phyloP scores from a whole-genome alignment of 2,888 invertebrate species.

The Tethea ocularis region DNA sequence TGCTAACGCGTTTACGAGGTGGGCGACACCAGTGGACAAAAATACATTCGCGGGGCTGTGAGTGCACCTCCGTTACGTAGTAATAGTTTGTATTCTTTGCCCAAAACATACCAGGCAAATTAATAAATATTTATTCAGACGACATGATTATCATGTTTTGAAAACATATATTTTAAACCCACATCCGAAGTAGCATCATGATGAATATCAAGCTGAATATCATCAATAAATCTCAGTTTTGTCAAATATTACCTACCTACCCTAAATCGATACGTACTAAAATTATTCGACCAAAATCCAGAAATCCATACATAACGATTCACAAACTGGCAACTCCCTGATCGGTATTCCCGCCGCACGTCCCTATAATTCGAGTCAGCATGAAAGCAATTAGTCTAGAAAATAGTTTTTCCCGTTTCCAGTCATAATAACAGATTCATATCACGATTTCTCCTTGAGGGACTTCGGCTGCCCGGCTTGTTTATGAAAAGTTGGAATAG shows the following conservation, averaged over 20 bases:
- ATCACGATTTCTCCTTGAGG: slow-evolving; percentile 40
- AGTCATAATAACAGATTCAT: slow-evolving; percentile 35
- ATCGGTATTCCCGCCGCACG: slow-evolving; percentile 11
- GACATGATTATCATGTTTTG: too few relatives aligned
- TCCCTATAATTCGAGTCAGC: slow-evolving; percentile 11
- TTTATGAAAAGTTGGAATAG: slow-evolving; percentile 32
- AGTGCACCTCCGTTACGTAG: too few relatives aligned
- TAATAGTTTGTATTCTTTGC: too few relatives aligned
- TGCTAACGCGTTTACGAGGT: too few relatives aligned
- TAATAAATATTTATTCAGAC: too few relatives aligned
- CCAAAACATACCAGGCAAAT: too few relatives aligned
- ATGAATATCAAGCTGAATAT: background rate
- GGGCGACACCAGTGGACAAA: too few relatives aligned
- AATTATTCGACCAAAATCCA: background rate
- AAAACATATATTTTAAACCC: too few relatives aligned
- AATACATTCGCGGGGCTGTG: too few relatives aligned
- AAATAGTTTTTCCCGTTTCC: slow-evolving; percentile 44
- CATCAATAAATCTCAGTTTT: too few relatives aligned
- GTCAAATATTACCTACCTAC: background rate
- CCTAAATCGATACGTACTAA: background rate
- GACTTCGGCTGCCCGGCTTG: slow-evolving; percentile 28
- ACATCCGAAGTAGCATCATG: background rate
- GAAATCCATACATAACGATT: slow-evolving; percentile 14
- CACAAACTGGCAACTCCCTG: slow-evolving; percentile 14
- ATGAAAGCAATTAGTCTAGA: slow-evolving; percentile 45